phyloP scores from a whole-genome alignment of 2,797 vertebrate genomes.

The Parauchenoglanis ngamensis region DNA sequence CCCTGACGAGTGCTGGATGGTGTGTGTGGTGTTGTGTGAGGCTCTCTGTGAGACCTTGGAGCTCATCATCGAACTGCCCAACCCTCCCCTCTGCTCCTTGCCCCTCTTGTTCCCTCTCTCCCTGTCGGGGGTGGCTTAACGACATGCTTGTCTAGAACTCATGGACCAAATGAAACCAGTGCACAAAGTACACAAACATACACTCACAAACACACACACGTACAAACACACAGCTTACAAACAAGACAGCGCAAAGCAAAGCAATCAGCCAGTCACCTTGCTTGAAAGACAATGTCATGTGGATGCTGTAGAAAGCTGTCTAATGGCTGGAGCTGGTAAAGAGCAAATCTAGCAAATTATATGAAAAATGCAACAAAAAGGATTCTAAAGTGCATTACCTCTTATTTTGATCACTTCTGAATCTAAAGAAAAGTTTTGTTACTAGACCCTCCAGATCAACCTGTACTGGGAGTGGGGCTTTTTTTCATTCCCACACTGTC shows the following conservation, averaged over 20 bases:
- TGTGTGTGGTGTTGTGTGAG: conserved; percentile 30
- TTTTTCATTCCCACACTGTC: not conserved
- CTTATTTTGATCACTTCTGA: not conserved
- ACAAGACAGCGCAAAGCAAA: conserved; percentile 51
- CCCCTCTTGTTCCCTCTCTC: conserved; percentile 4
- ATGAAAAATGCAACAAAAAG: not conserved
- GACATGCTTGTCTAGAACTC: conserved; percentile 59
- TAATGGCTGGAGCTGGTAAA: not conserved
- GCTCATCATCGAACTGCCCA: conserved; percentile 31
- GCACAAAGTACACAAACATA: conserved; percentile 59
- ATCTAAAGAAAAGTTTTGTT: not conserved
- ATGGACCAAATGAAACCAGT: conserved; percentile 53
- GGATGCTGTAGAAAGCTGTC: conserved; percentile 63
- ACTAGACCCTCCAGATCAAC: no score
- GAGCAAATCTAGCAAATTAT: not conserved
- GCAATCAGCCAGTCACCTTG: conserved; percentile 57
- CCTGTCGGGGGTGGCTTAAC: conserved; percentile 41
- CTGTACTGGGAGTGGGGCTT: not conserved
- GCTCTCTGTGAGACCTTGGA: conserved; percentile 20
- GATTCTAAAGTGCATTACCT: not conserved
- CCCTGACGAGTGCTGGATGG: conserved; percentile 36
- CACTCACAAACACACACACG: conserved; percentile 10
- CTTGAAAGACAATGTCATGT: conserved; percentile 62
- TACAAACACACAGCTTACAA: not conserved
- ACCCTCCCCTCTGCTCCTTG: not conserved